Evolutionary conservation across 2,113 vertebrate species (phyloP), one percentile per base, ranked within the genome.

Genomic region (Damaliscus lunatus): DNA sequence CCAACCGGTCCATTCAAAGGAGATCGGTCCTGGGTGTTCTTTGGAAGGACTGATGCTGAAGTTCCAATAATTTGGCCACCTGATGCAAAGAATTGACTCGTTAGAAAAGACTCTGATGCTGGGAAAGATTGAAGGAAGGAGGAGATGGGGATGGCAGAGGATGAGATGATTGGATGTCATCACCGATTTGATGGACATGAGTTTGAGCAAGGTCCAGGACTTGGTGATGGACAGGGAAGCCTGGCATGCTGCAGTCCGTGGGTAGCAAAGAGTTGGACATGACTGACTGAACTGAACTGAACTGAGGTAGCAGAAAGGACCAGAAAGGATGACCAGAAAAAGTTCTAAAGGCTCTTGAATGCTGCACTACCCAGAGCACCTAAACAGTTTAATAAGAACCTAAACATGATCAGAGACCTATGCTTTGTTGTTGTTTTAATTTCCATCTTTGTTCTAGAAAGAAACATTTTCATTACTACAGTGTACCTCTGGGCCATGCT

Each of bases 351-450:
- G 27, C 46, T 93, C 57, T 80, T 94, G 36, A 95, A n/a, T 82
- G 19, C 2, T 21, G 36, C 12, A 4, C 53, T 90, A 74, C 31
- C 2, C 46, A 92, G 88, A 90, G n/a, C 31, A 16, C 82, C 48
- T 40, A 64, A 14, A 13, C 48, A 71, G 17, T 81, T 94, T n/a
- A 43, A 11, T 62, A 64, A 48, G 57, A 92, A 53, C 36, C 33
- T 52, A 71, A 40, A 16, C 60, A 52, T 80, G 57, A 80, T 84
- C 48, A 19, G 40, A 93, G 53, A 97, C 19, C 19, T 82, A 6
- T 86, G 31, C 64, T 96, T 91, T 85, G 23, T 81, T 96, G 25
- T 88, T 64, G 50, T 46, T 71, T 92, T 90, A 60, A 81, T 94
- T 90, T 95, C 33, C 33, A 81, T 84, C 94, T 57, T 83, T 90